Evolutionary conservation across 2,888 invertebrate species (phyloP).

Genomic region (Acheta domesticus): DNA sequence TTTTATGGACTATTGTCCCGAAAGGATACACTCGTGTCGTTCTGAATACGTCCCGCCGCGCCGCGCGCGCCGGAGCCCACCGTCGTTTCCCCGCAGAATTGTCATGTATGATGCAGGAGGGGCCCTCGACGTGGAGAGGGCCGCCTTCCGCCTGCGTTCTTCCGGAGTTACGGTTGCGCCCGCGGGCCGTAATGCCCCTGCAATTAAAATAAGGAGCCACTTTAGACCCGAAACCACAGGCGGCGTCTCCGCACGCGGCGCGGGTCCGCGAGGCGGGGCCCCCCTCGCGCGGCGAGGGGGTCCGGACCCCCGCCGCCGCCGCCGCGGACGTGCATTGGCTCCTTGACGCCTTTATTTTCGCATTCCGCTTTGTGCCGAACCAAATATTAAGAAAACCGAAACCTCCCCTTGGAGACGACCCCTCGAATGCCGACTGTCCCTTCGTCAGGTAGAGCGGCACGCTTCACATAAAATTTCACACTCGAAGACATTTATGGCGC

Average conservation of each 20-base stretch:
- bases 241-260: background rate
- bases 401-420: background rate
- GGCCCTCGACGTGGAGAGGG: no score
- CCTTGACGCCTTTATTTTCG: slow-evolving; percentile 3
- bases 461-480: slow-evolving; percentile 18
- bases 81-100: no score
- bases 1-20: no score
- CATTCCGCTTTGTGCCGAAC: slow-evolving; percentile 18
- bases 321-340: slow-evolving; percentile 18
- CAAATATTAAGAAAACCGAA: slow-evolving; percentile 18
- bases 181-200: background rate
- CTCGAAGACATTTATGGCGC: background rate
- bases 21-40: no score
- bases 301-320: background rate
- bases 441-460: background rate
- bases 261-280: background rate
- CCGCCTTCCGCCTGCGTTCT: no score
- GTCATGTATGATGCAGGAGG: no score
- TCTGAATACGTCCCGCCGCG: no score
- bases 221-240: background rate
- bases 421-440: background rate
- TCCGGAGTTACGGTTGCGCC: no score
- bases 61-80: no score
- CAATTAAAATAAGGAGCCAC: slow-evolving; percentile 10
- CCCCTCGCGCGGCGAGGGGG: background rate